Evolutionary conservation across 1,140 invertebrate genomes (phyloP).

Genomic region (Aphidius gifuensis): DNA sequence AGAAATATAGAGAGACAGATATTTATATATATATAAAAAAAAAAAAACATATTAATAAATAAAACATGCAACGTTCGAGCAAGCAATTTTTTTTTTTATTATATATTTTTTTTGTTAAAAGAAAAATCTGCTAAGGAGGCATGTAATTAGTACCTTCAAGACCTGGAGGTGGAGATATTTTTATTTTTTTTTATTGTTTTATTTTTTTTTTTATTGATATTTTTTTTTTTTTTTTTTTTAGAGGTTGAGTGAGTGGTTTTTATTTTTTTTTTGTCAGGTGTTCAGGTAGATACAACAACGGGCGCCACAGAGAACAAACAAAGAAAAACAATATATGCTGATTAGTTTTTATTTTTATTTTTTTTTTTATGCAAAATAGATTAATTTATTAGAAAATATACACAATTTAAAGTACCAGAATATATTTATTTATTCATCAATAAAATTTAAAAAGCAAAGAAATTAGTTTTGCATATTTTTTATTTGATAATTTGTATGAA

Average conservation of each 20-base stretch:
- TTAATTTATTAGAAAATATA: background rate
- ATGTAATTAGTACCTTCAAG: conserved; percentile 55
- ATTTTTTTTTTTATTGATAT: conserved; percentile 35
- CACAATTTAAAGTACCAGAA: conserved; percentile 11
- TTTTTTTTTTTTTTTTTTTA: conserved; percentile 36
- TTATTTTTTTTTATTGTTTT: conserved; percentile 35
- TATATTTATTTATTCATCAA: background rate
- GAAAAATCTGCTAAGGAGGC: conserved; percentile 45
- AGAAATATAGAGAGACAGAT: conserved; percentile 10
- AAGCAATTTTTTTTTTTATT: conserved; percentile 37
- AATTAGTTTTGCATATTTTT: too few relatives aligned
- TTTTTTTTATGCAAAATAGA: background rate
- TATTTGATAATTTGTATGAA: too few relatives aligned
- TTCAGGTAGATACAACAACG: conserved; percentile 53
- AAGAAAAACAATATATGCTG: conserved; percentile 53
- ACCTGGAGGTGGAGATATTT: conserved; percentile 51
- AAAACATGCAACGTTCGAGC: conserved; percentile 42
- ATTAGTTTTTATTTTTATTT: conserved; percentile 37
- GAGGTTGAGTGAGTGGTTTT: conserved; percentile 53
- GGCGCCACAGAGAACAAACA: conserved; percentile 55
- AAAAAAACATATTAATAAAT: conserved; percentile 20
- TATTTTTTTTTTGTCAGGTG: conserved; percentile 43
- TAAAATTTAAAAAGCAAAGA: too few relatives aligned
- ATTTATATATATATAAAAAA: conserved; percentile 16
- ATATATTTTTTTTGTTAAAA: conserved; percentile 3